These are phyloP conservation scores for Belonocnema kinseyi DNA, from an alignment of 1,140 invertebrate species.

Conservation along the genomic window DNA sequence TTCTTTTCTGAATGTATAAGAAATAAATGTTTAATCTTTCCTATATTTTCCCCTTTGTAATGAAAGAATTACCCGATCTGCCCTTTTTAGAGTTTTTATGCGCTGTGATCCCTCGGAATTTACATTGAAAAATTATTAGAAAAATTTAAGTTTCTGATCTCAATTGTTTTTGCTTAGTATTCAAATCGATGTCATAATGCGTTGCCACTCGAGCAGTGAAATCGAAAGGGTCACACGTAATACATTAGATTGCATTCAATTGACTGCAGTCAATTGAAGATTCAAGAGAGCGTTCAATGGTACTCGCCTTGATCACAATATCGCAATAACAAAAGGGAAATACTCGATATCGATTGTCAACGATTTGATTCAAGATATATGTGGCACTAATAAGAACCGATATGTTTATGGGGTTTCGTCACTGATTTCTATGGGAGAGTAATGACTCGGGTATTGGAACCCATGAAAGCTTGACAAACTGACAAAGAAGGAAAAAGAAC, in stretches of 20 bases:
- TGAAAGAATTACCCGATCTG: too few species aligned
- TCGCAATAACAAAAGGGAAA: constrained; percentile 19
- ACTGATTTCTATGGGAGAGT: not conserved
- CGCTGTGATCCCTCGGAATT: not conserved
- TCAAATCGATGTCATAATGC: constrained; percentile 24
- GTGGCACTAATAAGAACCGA: constrained; percentile 7
- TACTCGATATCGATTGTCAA: constrained; percentile 15
- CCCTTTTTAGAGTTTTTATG: too few species aligned
- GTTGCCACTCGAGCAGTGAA: constrained; percentile 2
- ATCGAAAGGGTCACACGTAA: constrained; percentile 30
- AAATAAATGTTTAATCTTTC: too few species aligned
- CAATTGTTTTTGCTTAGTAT: constrained; percentile 1
- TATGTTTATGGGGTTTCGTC: constrained; percentile 10
- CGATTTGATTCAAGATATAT: constrained; percentile 21
- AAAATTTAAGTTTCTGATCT: not conserved
- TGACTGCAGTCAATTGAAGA: constrained; percentile 22
- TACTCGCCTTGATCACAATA: constrained; percentile 22
- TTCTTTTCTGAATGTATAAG: not conserved
- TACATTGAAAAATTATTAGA: not conserved
- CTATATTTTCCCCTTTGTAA: too few species aligned
- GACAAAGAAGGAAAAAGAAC: too few species aligned
- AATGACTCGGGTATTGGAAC: not conserved
- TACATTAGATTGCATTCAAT: constrained; percentile 29
- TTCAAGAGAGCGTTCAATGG: constrained; percentile 13
- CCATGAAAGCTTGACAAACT: too few species aligned